Percentiles rank a stretch among this genome's conserved stretches.
Evolutionary conservation across 2,797 vertebrate genomes (phyloP).

Genomic region (Danio kyathit): DNA sequence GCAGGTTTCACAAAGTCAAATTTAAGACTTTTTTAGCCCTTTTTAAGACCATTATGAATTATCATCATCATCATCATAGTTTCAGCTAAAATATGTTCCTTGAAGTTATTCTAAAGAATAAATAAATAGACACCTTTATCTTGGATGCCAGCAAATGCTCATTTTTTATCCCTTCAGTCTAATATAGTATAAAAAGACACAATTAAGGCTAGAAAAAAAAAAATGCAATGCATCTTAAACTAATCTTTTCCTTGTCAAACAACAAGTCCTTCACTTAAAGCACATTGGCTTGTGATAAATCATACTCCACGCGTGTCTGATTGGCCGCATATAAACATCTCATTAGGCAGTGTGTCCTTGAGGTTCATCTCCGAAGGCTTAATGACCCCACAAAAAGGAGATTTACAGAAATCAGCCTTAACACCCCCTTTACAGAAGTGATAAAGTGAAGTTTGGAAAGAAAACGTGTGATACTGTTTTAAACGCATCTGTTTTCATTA

Average conservation of each 20-base stretch:
- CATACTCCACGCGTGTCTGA: background rate
- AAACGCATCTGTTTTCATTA: slow-evolving; percentile 35
- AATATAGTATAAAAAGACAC: no score
- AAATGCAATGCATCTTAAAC: background rate
- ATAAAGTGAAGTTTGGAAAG: slow-evolving; percentile 47
- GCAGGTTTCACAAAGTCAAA: no score
- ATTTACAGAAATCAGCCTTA: slow-evolving; percentile 16
- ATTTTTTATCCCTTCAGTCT: no score
- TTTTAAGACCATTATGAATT: no score
- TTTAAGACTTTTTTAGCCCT: no score
- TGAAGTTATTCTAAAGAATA: no score
- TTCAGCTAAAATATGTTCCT: no score
- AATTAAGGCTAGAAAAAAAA: background rate
- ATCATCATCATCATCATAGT: no score
- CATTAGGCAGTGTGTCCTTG: slow-evolving; percentile 52
- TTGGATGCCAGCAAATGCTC: no score
- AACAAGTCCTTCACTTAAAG: background rate
- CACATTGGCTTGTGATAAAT: slow-evolving; percentile 33
- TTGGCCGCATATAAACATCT: slow-evolving; percentile 54
- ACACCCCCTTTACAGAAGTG: slow-evolving; percentile 9
- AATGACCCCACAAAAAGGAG: slow-evolving; percentile 34
- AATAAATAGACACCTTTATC: no score
- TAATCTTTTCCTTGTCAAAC: slow-evolving; percentile 12
- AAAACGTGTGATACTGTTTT: slow-evolving; percentile 36
- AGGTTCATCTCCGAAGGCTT: slow-evolving; percentile 37